Conservation (phyloP, 2,888 invertebrate species). For the Mimachlamys varia region DNA sequence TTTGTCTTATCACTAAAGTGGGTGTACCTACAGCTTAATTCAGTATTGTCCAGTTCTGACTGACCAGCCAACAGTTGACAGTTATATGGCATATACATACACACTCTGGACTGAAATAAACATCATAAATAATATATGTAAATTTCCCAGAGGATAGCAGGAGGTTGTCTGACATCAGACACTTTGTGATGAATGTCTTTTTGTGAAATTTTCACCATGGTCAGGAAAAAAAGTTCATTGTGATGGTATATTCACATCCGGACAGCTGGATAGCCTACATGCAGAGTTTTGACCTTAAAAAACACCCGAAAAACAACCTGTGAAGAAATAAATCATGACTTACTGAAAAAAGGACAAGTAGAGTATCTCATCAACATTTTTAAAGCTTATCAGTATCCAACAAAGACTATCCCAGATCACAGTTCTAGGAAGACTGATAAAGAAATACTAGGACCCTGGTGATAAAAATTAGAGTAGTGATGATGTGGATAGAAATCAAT, state of each 20-base stretch:
- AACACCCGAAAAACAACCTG: not conserved
- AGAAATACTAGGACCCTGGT: not conserved
- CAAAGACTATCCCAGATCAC: not conserved
- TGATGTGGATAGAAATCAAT: not conserved
- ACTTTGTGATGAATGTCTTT: not conserved
- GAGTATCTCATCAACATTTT: not conserved
- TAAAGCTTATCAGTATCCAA: not conserved
- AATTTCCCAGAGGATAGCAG: not conserved
- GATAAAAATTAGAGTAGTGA: not conserved
- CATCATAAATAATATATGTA: constrained; percentile 28
- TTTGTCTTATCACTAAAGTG: not conserved
- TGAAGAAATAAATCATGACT: not conserved
- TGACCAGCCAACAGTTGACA: not conserved
- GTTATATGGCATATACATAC: not conserved
- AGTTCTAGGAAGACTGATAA: not conserved
- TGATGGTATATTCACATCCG: not conserved
- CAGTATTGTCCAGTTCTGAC: not conserved
- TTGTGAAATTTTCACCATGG: not conserved
- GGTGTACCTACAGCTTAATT: not conserved
- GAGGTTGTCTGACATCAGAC: not conserved
- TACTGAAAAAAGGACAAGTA: not conserved
- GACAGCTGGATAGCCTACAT: not conserved
- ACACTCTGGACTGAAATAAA: not conserved
- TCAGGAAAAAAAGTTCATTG: not conserved
- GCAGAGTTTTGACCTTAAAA: not conserved